Percentiles rank a stretch among this genome's conserved stretches.
phyloP scores from a whole-genome alignment of 2,113 vertebrate species.

The Solea senegalensis region DNA sequence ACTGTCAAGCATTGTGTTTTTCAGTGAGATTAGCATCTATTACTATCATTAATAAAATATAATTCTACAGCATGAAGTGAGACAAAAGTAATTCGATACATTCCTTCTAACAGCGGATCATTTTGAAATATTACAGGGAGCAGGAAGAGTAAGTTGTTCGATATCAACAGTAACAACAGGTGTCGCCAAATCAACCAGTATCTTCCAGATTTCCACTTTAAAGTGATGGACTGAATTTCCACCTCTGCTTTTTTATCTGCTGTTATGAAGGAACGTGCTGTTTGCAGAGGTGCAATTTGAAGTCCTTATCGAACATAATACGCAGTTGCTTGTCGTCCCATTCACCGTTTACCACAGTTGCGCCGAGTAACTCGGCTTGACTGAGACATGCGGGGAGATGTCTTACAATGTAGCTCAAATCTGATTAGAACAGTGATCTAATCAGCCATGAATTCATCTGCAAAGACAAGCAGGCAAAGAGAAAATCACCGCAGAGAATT shows the following conservation, averaged over 20 bases:
- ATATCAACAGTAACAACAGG: background rate
- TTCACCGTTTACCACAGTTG: slow-evolving; percentile 46
- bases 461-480: slow-evolving; percentile 72
- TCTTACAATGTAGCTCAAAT: slow-evolving; percentile 72
- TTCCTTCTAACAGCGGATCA: background rate
- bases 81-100: too few species aligned
- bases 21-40: too few species aligned
- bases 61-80: too few species aligned
- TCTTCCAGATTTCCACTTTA: slow-evolving; percentile 2
- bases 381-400: slow-evolving; percentile 65
- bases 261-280: slow-evolving; percentile 33
- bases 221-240: slow-evolving; percentile 28
- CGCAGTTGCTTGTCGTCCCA: slow-evolving; percentile 20
- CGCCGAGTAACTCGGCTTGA: slow-evolving; percentile 62
- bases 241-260: slow-evolving; percentile 11
- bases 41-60: too few species aligned
- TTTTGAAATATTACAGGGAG: background rate
- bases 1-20: too few species aligned
- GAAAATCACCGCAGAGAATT: slow-evolving; percentile 78
- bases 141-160: background rate
- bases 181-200: slow-evolving; percentile 2
- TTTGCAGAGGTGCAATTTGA: slow-evolving; percentile 29
- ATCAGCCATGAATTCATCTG: slow-evolving; percentile 81
- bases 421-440: slow-evolving; percentile 79
- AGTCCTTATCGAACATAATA: slow-evolving; percentile 38